Evolutionary conservation across 1,140 invertebrate species (phyloP).

Genomic region (Halictus rubicundus): DNA sequence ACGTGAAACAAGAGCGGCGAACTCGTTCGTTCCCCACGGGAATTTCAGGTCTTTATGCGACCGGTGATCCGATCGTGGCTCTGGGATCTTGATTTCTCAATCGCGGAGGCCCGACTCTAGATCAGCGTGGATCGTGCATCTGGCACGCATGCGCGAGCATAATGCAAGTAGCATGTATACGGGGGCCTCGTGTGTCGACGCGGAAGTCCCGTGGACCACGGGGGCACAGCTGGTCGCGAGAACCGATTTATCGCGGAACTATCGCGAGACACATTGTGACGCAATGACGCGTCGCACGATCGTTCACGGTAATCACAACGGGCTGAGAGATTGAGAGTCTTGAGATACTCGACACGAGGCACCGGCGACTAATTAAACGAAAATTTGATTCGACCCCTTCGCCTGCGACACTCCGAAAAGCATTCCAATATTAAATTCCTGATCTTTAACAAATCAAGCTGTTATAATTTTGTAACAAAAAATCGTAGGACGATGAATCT

Average conservation of each 20-base stretch:
- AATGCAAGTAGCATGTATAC: neutral
- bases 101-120: constrained; percentile 9
- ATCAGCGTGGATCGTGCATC: constrained; percentile 38
- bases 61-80: constrained; percentile 35
- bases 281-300: constrained; percentile 11
- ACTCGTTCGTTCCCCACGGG: constrained; percentile 5
- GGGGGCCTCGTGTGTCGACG: neutral
- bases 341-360: neutral
- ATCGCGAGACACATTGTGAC: constrained; percentile 29
- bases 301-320: neutral
- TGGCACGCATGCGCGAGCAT: constrained; percentile 14
- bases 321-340: neutral
- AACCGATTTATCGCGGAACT: constrained; percentile 42
- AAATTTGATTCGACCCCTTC: neutral
- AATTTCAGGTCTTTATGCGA: constrained; percentile 31
- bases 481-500: too few relatives aligned
- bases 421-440: too few relatives aligned
- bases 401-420: too few relatives aligned
- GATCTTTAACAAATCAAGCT: too few relatives aligned
- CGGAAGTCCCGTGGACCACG: constrained; percentile 17
- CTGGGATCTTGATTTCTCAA: constrained; percentile 71
- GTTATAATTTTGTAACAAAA: too few relatives aligned
- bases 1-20: constrained; percentile 9
- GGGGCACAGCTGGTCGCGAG: constrained; percentile 48
- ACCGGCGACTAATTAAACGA: neutral